Percentiles rank a stretch among this genome's conserved stretches.
These are phyloP conservation scores for Sphenodon punctatus DNA, from an alignment of 2,797 vertebrate genomes.

Conservation along the genomic window DNA sequence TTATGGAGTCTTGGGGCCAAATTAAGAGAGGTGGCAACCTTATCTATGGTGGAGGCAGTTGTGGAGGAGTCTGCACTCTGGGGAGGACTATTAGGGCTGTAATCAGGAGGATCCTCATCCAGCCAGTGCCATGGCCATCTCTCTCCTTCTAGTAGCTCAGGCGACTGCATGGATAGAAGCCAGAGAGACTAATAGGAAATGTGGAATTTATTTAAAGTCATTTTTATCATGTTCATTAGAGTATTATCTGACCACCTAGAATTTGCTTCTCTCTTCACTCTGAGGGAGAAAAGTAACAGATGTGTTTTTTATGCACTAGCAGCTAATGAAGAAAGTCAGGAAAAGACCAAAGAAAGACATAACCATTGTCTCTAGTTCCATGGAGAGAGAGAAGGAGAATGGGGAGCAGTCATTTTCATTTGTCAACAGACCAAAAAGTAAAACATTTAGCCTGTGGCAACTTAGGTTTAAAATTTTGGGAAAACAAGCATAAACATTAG, in stretches of 20 bases:
- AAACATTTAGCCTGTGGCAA: conserved; percentile 32
- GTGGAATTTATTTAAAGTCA: conserved; percentile 6
- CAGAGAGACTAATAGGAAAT: background rate
- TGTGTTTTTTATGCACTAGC: conserved; percentile 7
- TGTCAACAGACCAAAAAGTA: conserved; percentile 22
- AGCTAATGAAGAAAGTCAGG: conserved; percentile 16
- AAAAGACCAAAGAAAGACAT: background rate
- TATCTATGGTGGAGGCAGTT: no score
- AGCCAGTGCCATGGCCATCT: no score
- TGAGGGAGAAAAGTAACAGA: conserved; percentile 13
- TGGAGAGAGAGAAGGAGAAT: background rate
- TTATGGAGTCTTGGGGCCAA: no score
- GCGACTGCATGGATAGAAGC: background rate
- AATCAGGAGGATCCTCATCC: no score
- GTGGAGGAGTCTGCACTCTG: no score
- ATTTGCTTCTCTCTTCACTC: background rate
- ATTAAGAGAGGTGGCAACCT: no score
- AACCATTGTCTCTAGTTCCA: background rate
- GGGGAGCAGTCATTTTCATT: background rate
- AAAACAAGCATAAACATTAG: conserved; percentile 2
- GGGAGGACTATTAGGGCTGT: no score
- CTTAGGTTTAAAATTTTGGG: conserved; percentile 19
- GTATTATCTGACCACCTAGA: conserved; percentile 10
- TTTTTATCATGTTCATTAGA: background rate
- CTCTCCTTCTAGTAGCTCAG: no score